Conservation (phyloP, 2,113 vertebrate species). For the Sapajus apella region DNA sequence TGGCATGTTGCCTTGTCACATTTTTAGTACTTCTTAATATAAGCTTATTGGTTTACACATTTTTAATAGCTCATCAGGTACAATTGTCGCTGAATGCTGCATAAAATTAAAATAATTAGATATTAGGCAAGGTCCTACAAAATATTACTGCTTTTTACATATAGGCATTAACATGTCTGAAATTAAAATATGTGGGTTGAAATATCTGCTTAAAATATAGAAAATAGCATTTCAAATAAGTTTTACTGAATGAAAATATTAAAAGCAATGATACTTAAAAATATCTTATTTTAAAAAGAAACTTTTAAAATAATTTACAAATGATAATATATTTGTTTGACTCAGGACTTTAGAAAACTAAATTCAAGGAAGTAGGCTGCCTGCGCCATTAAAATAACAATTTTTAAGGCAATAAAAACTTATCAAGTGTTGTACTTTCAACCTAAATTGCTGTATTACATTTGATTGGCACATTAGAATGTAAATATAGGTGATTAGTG, state of each 20-base stretch:
- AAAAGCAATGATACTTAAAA: not conserved
- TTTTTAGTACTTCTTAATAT: constrained; percentile 35
- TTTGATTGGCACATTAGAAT: not conserved
- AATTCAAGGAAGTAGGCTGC: not conserved
- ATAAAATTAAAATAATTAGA: constrained; percentile 7
- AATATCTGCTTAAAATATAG: not conserved
- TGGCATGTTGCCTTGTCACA: constrained; percentile 2
- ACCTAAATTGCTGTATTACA: not conserved
- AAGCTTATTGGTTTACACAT: constrained; percentile 39
- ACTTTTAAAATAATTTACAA: not conserved
- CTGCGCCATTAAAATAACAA: not conserved
- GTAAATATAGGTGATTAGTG: not conserved
- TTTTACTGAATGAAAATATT: not conserved
- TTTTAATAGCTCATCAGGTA: constrained; percentile 58
- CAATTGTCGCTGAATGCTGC: not conserved
- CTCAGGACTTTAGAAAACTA: not conserved
- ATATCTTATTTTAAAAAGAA: not conserved
- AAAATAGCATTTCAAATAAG: not conserved
- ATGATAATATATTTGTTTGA: not conserved
- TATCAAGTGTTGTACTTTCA: not conserved
- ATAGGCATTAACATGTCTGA: not conserved
- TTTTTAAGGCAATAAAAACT: not conserved
- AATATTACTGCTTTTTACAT: not conserved
- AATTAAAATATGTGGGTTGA: not conserved
- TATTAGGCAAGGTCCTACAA: constrained; percentile 34